Evolutionary conservation across 2,888 invertebrate genomes (phyloP), one percentile per base, ranked within the genome.

Genomic region (Punctoribates punctum): DNA sequence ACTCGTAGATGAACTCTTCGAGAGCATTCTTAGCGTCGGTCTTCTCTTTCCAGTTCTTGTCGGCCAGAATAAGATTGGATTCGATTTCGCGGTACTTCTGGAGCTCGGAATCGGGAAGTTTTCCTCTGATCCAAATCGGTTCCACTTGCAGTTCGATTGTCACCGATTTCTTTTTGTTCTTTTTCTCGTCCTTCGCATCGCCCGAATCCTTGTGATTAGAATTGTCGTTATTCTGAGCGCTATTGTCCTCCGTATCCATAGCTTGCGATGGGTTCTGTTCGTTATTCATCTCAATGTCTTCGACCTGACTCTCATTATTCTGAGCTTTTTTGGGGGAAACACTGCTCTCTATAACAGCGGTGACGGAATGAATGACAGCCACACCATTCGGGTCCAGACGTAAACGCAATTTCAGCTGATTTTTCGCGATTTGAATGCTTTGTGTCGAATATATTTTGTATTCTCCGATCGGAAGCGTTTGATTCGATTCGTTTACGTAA

Each of bases 1-100:
- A 88, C 81, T 97, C 97, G 84, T 99, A 99, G 42, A 99, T 95
- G 83, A 96, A 99, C 85, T 99, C 99, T 84, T 99, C 99, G 0
- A 99, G 88, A 3, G 96, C 92, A 85, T 99, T 99, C 82, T 96
- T 92, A 0, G 95, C 94, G 84, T 98, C 97, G 6, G 93, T 90
- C 73, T 96, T 89, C 83, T 96, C 94, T 82, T 95, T 96, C 85
- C 98, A 98, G 83, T 92, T 91, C 78, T 90, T 88, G 84, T 99
- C 98, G 81, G 91, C 91, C 75, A 89, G 88, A 81, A 91, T 89
- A 91, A 93, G 91, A 84, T 90, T 90, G 78, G 88, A 87, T 91
- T 93, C 82, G 27, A 82, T 80, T 67, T 79, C 62, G 23, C 54
- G 57, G 17, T 75, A 78, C 20, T 72, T 54, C 17, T 54, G 82